These are phyloP conservation scores for Mayetiola destructor DNA, from an alignment of 2,888 invertebrate species.

Conservation along the genomic window DNA sequence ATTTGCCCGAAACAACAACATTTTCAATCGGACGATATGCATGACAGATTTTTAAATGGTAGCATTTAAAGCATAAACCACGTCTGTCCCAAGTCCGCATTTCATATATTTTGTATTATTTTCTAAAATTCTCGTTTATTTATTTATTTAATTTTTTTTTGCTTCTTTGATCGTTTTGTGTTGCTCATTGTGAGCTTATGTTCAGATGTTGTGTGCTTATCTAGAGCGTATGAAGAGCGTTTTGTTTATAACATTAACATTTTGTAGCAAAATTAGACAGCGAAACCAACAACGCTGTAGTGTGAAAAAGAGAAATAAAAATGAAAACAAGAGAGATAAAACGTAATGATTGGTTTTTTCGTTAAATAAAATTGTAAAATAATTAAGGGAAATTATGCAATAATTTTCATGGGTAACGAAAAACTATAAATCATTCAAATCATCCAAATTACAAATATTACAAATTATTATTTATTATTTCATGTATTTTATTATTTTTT, in stretches of 20 bases:
- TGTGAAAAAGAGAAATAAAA: neutral
- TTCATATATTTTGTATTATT: too few species aligned
- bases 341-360: neutral
- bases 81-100: too few species aligned
- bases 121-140: too few species aligned
- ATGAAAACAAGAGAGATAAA: neutral
- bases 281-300: too few species aligned
- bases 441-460: neutral
- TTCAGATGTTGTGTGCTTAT: too few species aligned
- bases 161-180: too few species aligned
- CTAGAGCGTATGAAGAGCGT: too few species aligned
- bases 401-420: constrained; percentile 13
- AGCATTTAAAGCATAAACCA: neutral
- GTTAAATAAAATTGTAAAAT: constrained; percentile 7
- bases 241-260: neutral
- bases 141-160: too few species aligned
- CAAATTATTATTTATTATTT: neutral
- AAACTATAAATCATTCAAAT: neutral
- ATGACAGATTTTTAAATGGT: constrained; percentile 2
- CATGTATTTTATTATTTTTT: too few species aligned
- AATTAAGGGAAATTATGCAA: constrained; percentile 9
- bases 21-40: constrained; percentile 8
- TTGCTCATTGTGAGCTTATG: too few species aligned
- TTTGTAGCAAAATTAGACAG: neutral
- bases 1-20: neutral